Evolutionary conservation across 2,797 vertebrate species (phyloP).

Genomic region (Lophius americanus): DNA sequence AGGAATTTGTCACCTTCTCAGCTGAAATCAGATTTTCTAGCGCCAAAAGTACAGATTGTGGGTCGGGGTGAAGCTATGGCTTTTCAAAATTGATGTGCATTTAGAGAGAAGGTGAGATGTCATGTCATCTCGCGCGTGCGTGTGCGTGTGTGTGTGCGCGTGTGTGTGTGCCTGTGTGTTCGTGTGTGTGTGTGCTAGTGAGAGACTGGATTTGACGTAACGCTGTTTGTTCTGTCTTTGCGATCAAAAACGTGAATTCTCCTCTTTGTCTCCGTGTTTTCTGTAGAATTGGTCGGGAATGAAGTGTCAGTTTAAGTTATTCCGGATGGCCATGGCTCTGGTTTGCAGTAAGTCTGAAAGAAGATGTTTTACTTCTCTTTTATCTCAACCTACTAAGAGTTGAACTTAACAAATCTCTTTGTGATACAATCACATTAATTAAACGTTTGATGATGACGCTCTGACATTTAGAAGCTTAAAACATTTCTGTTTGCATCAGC

Average conservation of each 20-base stretch:
- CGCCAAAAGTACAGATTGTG: slow-evolving; percentile 27
- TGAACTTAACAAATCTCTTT: not conserved
- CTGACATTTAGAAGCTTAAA: no score
- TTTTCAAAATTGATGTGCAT: slow-evolving; percentile 50
- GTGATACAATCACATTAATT: not conserved
- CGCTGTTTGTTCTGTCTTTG: slow-evolving; percentile 27
- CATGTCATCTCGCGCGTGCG: slow-evolving; percentile 24
- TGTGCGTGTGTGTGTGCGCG: slow-evolving; percentile 23
- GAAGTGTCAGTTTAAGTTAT: slow-evolving; percentile 98
- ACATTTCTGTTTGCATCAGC: no score
- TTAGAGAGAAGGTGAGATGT: slow-evolving; percentile 37
- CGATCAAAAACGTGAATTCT: slow-evolving; percentile 26
- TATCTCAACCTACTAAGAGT: not conserved
- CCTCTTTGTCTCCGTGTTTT: slow-evolving; percentile 13
- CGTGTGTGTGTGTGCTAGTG: slow-evolving; percentile 4
- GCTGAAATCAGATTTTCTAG: slow-evolving; percentile 59
- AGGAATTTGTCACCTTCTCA: slow-evolving; percentile 27
- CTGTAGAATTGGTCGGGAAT: slow-evolving; percentile 98
- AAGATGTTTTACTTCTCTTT: not conserved
- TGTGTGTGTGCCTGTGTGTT: slow-evolving; percentile 18
- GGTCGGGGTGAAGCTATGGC: slow-evolving; percentile 42
- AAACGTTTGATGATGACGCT: no score
- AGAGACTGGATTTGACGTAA: slow-evolving; percentile 2
- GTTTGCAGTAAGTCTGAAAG: slow-evolving; percentile 93
- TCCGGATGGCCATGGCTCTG: slow-evolving; percentile 96